Percentiles rank a stretch among this genome's conserved stretches.
These are phyloP conservation scores for Cephus runcator DNA, from an alignment of 2,888 invertebrate species.

Conservation along the genomic window DNA sequence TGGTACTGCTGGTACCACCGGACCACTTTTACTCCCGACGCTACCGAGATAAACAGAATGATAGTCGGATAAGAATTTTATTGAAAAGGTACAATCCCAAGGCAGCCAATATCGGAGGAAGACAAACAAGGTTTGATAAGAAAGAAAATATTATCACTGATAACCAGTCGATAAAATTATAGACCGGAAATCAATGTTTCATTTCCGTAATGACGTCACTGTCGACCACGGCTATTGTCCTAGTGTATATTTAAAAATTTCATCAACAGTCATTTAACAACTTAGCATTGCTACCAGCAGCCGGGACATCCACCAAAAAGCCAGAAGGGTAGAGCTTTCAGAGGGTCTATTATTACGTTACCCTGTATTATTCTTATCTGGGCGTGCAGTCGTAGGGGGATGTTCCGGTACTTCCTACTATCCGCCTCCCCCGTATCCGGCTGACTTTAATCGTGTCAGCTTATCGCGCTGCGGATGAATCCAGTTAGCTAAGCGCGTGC, in stretches of 20 bases:
- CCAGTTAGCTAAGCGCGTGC: neutral
- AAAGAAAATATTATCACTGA: neutral
- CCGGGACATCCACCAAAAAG: slow-evolving; percentile 31
- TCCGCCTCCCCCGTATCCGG: neutral
- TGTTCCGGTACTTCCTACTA: slow-evolving; percentile 1
- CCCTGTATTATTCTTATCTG: slow-evolving; percentile 52
- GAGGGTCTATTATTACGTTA: slow-evolving; percentile 50
- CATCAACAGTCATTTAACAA: neutral
- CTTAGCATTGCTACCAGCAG: neutral
- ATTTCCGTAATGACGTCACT: neutral
- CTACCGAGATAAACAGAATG: neutral
- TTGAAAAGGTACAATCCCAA: neutral
- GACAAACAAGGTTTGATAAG: neutral
- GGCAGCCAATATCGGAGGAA: neutral
- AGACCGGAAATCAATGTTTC: neutral
- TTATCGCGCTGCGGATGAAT: neutral
- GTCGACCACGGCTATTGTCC: neutral
- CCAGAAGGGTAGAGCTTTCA: slow-evolving; percentile 39
- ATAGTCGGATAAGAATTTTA: neutral
- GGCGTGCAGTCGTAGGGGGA: slow-evolving; percentile 34
- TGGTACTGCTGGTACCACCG: neutral
- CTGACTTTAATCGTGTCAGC: neutral
- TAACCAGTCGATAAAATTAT: neutral
- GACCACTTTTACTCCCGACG: neutral
- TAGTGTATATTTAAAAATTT: neutral